Evolutionary conservation across 2,888 invertebrate genomes (phyloP).

Genomic region (Trichogramma dendrolimi): DNA sequence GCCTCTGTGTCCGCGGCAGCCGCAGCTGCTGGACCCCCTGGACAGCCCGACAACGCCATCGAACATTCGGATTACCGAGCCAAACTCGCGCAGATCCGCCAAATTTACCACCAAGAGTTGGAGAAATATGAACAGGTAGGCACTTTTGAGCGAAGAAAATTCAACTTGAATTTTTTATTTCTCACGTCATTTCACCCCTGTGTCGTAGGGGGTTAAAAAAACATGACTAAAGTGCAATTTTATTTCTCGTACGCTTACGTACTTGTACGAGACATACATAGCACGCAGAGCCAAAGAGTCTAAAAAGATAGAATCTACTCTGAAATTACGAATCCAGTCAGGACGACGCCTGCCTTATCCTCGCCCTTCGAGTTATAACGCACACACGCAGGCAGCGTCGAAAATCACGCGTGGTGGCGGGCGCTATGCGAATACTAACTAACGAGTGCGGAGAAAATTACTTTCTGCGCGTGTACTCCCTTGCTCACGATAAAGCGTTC

Average conservation of each 20-base stretch:
- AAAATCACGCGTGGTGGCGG: too few relatives aligned
- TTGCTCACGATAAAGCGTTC: not conserved
- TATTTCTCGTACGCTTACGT: not conserved
- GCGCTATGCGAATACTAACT: not conserved
- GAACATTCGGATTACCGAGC: slow-evolving; percentile 99
- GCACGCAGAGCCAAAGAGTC: too few relatives aligned
- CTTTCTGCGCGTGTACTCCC: not conserved
- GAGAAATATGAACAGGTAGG: slow-evolving; percentile 95
- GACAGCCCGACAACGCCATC: slow-evolving; percentile 88
- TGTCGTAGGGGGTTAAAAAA: too few relatives aligned
- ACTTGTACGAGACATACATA: too few relatives aligned
- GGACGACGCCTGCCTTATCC: too few relatives aligned
- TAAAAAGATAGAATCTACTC: too few relatives aligned
- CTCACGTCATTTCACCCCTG: not conserved
- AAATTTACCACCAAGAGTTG: slow-evolving; percentile 98
- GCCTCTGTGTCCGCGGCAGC: slow-evolving; percentile 83
- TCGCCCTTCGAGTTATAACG: too few relatives aligned
- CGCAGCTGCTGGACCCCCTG: slow-evolving; percentile 61
- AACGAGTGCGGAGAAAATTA: not conserved
- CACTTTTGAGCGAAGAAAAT: not conserved
- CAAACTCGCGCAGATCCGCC: slow-evolving; percentile 95
- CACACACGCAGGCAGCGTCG: too few relatives aligned
- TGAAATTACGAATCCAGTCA: too few relatives aligned
- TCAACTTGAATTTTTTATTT: not conserved
- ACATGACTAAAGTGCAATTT: not conserved